Base-by-base conservation (phyloP, 1,140 invertebrate genomes). In the Hyles vespertilio region DNA sequence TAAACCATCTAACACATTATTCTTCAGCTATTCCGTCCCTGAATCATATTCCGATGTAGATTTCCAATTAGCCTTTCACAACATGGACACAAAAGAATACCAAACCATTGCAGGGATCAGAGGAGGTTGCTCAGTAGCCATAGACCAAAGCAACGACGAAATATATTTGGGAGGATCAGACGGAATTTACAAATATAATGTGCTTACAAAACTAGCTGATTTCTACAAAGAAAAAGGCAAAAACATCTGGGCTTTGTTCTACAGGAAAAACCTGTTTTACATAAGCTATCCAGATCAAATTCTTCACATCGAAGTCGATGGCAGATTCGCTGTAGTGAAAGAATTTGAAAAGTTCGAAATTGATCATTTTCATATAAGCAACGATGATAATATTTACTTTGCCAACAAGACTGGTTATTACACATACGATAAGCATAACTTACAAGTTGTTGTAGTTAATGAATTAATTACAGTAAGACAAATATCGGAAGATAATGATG, bases 161-260 rank as follows among this genome's bases (percentile, higher is more conserved):
- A 74, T 86, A 43, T 86, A 72, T 36, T 52, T 86, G 8, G 83
- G 81, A 46, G 81, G 83, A 0, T 74, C 69, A 33, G 74, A 83
- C 33, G 83, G 83, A 2, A 84, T 86, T 10, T 86, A 79, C 49
- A 84, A 77, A 69, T 86, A 74, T 32, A 79, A 83, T 32, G 72
- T 79, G 69, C 46, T 73, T 1, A 86, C 77, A 0, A 77, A 69
- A 69, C 55, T 78, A 58, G 72, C 78, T 5, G 76, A 82, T 65
- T 68, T 66, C 34, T 82, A 79, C 33, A 76, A 70, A 58, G 76
- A 80, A 63, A 65, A 74, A 51, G 72, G 70, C 0, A 72, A 63
- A 3, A 82, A 86, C 34, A 72, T 86, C n/a, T 82, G 79, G 81
- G 59, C 70, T 1, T 43, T 86, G 7, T 86, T 74, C 54, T 74